These are phyloP conservation scores for Coturnix japonica DNA, from an alignment of 2,113 vertebrate species.

Conservation along the genomic window DNA sequence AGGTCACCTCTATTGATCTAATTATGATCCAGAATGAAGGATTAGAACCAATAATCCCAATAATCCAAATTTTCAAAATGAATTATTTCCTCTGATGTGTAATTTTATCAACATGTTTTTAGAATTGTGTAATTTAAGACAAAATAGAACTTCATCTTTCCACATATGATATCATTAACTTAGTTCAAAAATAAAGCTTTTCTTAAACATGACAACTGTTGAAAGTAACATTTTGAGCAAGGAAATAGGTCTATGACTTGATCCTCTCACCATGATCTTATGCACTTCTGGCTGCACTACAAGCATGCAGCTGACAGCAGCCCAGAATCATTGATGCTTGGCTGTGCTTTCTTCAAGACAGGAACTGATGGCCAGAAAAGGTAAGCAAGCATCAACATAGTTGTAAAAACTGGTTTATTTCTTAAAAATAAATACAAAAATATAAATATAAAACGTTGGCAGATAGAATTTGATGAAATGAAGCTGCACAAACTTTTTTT, in stretches of 20 bases:
- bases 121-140: neutral
- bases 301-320: neutral
- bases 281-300: neutral
- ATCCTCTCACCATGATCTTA: neutral
- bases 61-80: neutral
- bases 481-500: slow-evolving; percentile 80
- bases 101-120: neutral
- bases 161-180: neutral
- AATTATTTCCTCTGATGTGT: neutral
- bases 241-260: neutral
- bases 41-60: neutral
- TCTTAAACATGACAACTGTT: neutral
- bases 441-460: slow-evolving; percentile 99
- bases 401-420: slow-evolving; percentile 91
- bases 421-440: slow-evolving; percentile 99
- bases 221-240: neutral
- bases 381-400: slow-evolving; percentile 66
- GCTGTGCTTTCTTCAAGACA: neutral
- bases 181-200: neutral
- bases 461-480: slow-evolving; percentile 88
- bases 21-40: neutral
- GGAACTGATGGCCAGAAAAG: neutral
- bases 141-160: neutral
- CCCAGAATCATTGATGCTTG: neutral
- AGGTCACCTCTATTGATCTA: neutral